These are phyloP conservation scores for Sinelater perroti DNA, from an alignment of 2,888 invertebrate genomes.

Conservation along the genomic window DNA sequence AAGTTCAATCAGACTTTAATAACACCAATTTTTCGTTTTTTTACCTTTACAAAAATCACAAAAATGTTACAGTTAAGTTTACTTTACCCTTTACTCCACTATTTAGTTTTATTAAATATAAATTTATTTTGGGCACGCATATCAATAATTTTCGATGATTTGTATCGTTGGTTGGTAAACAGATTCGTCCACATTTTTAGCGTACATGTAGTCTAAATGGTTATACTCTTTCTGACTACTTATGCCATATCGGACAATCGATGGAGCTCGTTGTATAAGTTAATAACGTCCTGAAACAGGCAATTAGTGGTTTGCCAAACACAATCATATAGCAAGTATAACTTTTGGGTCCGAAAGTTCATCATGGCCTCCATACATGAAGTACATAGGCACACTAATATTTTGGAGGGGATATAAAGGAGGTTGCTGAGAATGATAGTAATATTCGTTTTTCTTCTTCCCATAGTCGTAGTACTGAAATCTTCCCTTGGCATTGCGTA, in stretches of 20 bases:
- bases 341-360: neutral
- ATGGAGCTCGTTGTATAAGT: neutral
- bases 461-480: constrained; percentile 18
- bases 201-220: neutral
- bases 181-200: neutral
- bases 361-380: constrained; percentile 6
- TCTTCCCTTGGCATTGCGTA: neutral
- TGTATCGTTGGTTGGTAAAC: neutral
- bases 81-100: too few relatives aligned
- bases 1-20: too few relatives aligned
- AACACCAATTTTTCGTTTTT: too few relatives aligned
- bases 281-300: constrained; percentile 10
- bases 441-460: neutral
- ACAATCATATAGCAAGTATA: neutral
- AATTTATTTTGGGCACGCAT: too few relatives aligned
- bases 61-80: too few relatives aligned
- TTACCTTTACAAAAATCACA: too few relatives aligned
- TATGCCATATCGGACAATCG: neutral
- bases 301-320: neutral
- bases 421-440: neutral
- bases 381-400: constrained; percentile 2
- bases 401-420: constrained; percentile 18
- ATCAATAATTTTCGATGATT: neutral
- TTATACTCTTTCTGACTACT: neutral
- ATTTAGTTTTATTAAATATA: too few relatives aligned